A percentile compares a stretch with the other conserved stretches of the same genome.
Evolutionary conservation across 1,140 invertebrate species (phyloP).

Genomic region (Zophobas atratus): DNA sequence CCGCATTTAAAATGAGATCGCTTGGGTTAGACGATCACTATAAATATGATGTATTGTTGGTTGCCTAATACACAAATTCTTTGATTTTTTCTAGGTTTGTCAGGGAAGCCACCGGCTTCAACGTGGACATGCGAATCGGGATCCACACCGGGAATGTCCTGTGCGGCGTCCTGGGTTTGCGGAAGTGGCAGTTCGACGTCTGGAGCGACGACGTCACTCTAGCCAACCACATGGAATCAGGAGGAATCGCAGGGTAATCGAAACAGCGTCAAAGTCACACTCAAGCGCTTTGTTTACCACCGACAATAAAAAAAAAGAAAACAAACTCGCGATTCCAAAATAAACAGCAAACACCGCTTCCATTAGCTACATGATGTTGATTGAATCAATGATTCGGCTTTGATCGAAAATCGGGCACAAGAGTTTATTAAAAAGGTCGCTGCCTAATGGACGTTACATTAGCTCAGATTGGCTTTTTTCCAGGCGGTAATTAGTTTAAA

Average conservation of each 20-base stretch:
- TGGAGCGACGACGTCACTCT: conserved; percentile 98
- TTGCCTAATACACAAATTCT: neutral
- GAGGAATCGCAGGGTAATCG: conserved; percentile 91
- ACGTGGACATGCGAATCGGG: conserved; percentile 96
- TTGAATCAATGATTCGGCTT: conserved; percentile 12
- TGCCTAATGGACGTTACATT: conserved; percentile 14
- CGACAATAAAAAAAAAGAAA: neutral
- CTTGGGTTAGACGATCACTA: too few relatives aligned
- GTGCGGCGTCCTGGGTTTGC: conserved; percentile 94
- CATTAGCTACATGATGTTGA: neutral
- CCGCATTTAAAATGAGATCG: too few relatives aligned
- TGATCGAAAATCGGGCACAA: neutral
- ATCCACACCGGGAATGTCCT: conserved; percentile 95
- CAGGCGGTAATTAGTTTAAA: neutral
- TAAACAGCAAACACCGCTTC: neutral
- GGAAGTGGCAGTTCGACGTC: conserved; percentile 99
- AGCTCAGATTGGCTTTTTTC: conserved; percentile 7
- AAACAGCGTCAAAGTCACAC: neutral
- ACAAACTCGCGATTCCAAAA: neutral
- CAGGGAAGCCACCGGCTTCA: conserved; percentile 88
- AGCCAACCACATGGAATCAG: conserved; percentile 98
- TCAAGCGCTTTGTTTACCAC: neutral
- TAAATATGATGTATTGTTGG: neutral
- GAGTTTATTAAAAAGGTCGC: conserved; percentile 13
- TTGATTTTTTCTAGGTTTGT: conserved; percentile 78